Evolutionary conservation across 2,797 vertebrate species (phyloP).

Genomic region (Octomys mimax): DNA sequence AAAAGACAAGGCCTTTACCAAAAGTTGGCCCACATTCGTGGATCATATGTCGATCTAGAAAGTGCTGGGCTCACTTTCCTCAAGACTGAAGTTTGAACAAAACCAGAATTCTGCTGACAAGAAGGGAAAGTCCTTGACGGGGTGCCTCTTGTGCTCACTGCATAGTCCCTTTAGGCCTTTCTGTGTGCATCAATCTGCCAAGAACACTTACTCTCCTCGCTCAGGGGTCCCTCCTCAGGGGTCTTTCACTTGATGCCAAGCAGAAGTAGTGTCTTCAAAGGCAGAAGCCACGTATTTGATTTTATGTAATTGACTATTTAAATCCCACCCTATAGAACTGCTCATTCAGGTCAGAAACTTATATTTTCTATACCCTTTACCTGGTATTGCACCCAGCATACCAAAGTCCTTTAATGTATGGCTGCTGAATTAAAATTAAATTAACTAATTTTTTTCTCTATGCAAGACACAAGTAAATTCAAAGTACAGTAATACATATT

Average conservation of each 20-base stretch:
- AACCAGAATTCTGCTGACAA: not conserved
- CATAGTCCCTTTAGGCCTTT: not conserved
- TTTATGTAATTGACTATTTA: not conserved
- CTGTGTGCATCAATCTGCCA: not conserved
- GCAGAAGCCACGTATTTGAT: not conserved
- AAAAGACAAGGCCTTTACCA: not conserved
- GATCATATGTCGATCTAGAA: not conserved
- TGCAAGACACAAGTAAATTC: not conserved
- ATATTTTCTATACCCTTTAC: not conserved
- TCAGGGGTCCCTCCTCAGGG: no score
- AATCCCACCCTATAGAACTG: not conserved
- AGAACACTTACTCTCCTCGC: not conserved
- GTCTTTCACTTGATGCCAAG: not conserved
- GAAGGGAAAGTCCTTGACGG: not conserved
- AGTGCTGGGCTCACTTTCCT: not conserved
- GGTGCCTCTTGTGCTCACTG: not conserved
- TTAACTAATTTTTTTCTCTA: not conserved
- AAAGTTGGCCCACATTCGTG: not conserved
- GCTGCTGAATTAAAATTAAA: slow-evolving; percentile 34
- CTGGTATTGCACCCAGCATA: not conserved
- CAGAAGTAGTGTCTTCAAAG: not conserved
- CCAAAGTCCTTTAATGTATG: not conserved
- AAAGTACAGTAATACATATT: slow-evolving; percentile 39
- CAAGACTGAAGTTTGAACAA: not conserved
- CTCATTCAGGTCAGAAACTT: not conserved